These are phyloP conservation scores for Tipula helvola DNA, from an alignment of 2,888 invertebrate genomes.

Conservation along the genomic window DNA sequence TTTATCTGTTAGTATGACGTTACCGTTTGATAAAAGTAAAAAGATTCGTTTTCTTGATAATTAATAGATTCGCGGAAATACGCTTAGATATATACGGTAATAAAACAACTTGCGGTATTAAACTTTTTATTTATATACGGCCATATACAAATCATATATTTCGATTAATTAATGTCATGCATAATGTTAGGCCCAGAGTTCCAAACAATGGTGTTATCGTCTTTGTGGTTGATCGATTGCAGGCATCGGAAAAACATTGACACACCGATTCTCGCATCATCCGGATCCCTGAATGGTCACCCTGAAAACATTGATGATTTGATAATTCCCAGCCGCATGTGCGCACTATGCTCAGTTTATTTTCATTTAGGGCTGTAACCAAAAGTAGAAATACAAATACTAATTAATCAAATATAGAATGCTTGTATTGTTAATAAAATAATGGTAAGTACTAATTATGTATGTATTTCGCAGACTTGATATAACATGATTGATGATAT, in stretches of 20 bases:
- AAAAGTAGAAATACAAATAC: neutral
- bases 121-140: neutral
- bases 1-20: no score
- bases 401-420: no score
- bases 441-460: no score
- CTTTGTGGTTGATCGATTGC: conserved; percentile 33
- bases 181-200: neutral
- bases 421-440: no score
- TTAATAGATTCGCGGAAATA: no score
- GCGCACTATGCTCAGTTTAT: conserved; percentile 39
- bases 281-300: conserved; percentile 39
- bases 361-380: conserved; percentile 22
- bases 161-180: neutral
- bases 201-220: neutral
- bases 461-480: no score
- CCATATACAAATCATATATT: neutral
- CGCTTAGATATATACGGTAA: neutral
- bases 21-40: no score
- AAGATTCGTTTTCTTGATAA: no score
- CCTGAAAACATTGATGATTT: conserved; percentile 41
- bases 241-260: conserved; percentile 48
- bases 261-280: conserved; percentile 50
- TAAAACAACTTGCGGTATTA: neutral
- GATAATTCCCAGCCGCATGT: conserved; percentile 46
- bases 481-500: no score